Conservation (phyloP, 2,797 vertebrate species). For the Chelmon rostratus region DNA sequence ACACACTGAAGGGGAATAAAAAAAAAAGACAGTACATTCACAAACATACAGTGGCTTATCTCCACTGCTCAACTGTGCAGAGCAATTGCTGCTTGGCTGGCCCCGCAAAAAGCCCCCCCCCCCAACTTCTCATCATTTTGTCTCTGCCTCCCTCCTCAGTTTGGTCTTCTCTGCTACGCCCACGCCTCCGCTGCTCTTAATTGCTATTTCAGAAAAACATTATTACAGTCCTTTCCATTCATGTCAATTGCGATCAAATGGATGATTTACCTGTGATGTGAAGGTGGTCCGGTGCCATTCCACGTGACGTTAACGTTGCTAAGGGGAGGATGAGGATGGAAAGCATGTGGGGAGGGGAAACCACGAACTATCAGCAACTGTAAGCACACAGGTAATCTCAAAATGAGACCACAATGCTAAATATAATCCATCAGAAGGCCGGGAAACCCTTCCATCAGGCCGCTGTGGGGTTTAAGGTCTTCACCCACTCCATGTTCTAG, state of each 20-base stretch:
- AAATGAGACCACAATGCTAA: slow-evolving; percentile 11
- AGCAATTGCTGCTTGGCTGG: slow-evolving; percentile 83
- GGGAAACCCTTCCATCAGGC: neutral
- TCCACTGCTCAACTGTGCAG: slow-evolving; percentile 83
- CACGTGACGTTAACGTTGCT: slow-evolving; percentile 41
- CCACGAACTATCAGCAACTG: too few relatives aligned
- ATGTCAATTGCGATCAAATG: slow-evolving; percentile 78
- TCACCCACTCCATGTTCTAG: neutral
- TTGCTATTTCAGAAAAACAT: slow-evolving; percentile 76
- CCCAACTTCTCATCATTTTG: slow-evolving; percentile 44
- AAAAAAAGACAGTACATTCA: slow-evolving; percentile 35
- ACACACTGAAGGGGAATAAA: neutral
- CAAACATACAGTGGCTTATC: slow-evolving; percentile 79
- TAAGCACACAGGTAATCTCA: slow-evolving; percentile 9
- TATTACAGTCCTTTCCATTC: slow-evolving; percentile 72
- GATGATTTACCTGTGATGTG: slow-evolving; percentile 75
- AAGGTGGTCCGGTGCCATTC: slow-evolving; percentile 61
- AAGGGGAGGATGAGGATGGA: slow-evolving; percentile 15
- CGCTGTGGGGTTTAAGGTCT: neutral
- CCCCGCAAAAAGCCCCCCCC: slow-evolving; percentile 54
- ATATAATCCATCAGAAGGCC: slow-evolving; percentile 3
- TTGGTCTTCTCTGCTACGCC: slow-evolving; percentile 31
- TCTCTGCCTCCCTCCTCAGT: slow-evolving; percentile 30
- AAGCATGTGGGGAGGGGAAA: neutral
- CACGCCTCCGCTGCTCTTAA: slow-evolving; percentile 62